Percentiles rank a stretch among this genome's conserved stretches.
Conservation (phyloP, 2,888 invertebrate genomes). For the Caenorhabditis zanzibari region DNA sequence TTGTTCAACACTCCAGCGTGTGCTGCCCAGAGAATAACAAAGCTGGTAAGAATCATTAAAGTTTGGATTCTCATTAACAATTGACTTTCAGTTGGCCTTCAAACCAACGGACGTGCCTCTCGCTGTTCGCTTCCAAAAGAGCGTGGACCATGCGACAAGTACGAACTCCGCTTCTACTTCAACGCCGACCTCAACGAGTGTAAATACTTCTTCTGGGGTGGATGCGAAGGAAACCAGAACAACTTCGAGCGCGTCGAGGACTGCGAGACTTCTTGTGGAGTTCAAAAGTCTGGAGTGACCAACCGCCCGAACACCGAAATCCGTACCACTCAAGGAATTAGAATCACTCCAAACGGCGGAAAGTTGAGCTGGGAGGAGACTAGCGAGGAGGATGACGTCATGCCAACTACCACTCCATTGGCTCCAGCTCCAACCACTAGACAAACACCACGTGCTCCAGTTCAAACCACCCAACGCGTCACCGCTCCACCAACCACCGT, state of each 20-base stretch:
- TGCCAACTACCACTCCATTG: slow-evolving; percentile 47
- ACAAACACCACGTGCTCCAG: slow-evolving; percentile 16
- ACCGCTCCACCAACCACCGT: slow-evolving; percentile 9
- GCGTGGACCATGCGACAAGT: slow-evolving; percentile 83
- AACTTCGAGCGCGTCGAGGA: slow-evolving; percentile 79
- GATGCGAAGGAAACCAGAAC: slow-evolving; percentile 83
- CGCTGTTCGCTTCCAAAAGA: slow-evolving; percentile 80
- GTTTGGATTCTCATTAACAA: no score
- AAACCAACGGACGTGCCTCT: slow-evolving; percentile 61
- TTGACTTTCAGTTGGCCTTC: slow-evolving; percentile 72
- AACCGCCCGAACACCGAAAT: slow-evolving; percentile 59
- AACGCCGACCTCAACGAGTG: slow-evolving; percentile 79
- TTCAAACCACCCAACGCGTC: slow-evolving; percentile 32
- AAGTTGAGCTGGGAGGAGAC: slow-evolving; percentile 46
- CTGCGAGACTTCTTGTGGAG: slow-evolving; percentile 68
- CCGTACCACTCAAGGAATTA: slow-evolving; percentile 69
- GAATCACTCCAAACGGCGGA: slow-evolving; percentile 65
- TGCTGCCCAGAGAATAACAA: slow-evolving; percentile 81
- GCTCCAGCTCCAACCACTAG: slow-evolving; percentile 24
- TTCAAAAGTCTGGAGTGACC: slow-evolving; percentile 53
- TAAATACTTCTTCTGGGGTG: slow-evolving; percentile 84
- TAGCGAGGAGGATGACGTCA: slow-evolving; percentile 24
- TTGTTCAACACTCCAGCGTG: slow-evolving; percentile 76
- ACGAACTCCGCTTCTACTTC: slow-evolving; percentile 81
- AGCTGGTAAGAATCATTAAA: slow-evolving; percentile 64